Evolutionary conservation across 2,888 invertebrate species (phyloP).

Genomic region (Clivina fossor): DNA sequence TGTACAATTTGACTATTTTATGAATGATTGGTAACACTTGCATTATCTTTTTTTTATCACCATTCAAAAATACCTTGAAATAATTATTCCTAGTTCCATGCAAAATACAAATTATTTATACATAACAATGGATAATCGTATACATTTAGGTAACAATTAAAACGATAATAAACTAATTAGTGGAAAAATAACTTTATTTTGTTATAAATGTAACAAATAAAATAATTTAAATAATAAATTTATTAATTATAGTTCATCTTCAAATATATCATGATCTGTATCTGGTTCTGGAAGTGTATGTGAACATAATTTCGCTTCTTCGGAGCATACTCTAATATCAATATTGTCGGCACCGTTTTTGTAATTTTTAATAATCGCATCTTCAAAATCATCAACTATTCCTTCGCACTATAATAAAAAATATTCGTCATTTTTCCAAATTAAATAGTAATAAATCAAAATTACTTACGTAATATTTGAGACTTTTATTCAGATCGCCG

Average conservation of each 20-base stretch:
- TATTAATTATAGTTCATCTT: slow-evolving; percentile 34
- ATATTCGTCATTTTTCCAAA: neutral
- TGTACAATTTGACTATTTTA: too few relatives aligned
- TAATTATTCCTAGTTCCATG: too few relatives aligned
- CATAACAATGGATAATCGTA: too few relatives aligned
- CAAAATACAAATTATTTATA: too few relatives aligned
- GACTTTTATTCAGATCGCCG: slow-evolving; percentile 80
- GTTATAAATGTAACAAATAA: slow-evolving; percentile 13
- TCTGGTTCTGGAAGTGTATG: slow-evolving; percentile 46
- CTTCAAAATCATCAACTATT: slow-evolving; percentile 72
- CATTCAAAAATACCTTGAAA: too few relatives aligned
- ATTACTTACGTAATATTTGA: slow-evolving; percentile 76
- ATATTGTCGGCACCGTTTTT: slow-evolving; percentile 54
- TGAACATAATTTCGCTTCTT: slow-evolving; percentile 55
- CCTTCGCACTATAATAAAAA: slow-evolving; percentile 65
- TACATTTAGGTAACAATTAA: too few relatives aligned
- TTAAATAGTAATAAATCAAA: slow-evolving; percentile 1
- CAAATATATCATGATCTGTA: slow-evolving; percentile 15
- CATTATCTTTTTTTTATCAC: too few relatives aligned
- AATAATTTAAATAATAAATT: slow-evolving; percentile 16
- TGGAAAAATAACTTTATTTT: slow-evolving; percentile 17
- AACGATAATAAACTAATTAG: too few relatives aligned
- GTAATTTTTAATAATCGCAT: slow-evolving; percentile 64
- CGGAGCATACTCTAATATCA: slow-evolving; percentile 58
- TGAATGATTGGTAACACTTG: too few relatives aligned